These are phyloP conservation scores for Drosophila anomelani DNA, from an alignment of 2,888 invertebrate genomes.

Conservation along the genomic window DNA sequence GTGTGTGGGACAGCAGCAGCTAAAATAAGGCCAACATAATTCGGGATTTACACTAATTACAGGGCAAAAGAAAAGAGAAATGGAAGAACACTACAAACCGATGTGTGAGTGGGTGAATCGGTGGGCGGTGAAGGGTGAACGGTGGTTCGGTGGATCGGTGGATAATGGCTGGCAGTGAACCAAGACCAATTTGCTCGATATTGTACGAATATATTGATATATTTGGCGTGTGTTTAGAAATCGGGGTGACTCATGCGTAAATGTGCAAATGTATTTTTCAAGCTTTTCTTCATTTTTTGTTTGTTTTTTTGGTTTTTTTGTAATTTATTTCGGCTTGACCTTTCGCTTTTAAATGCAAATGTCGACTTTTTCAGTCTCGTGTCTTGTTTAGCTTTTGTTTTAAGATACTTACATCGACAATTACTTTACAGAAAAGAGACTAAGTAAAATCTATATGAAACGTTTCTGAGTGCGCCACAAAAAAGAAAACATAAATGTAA, in stretches of 20 bases:
- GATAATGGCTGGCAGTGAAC: conserved; percentile 41
- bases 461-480: conserved; percentile 58
- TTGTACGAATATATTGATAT: conserved; percentile 24
- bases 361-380: conserved; percentile 48
- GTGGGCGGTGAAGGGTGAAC: conserved; percentile 11
- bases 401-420: conserved; percentile 75
- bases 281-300: conserved; percentile 68
- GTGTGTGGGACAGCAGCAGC: conserved; percentile 64
- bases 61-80: conserved; percentile 50
- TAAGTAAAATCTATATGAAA: conserved; percentile 54
- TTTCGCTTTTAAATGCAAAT: conserved; percentile 51
- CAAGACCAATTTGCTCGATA: conserved; percentile 33
- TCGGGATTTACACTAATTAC: conserved; percentile 57
- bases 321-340: conserved; percentile 39
- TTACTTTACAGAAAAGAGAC: conserved; percentile 69
- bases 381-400: conserved; percentile 39
- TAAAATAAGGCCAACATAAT: conserved; percentile 54
- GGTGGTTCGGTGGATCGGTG: conserved; percentile 11
- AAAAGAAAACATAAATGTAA: conserved; percentile 13
- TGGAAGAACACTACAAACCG: conserved; percentile 57
- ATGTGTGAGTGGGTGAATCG: conserved; percentile 36
- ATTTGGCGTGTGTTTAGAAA: conserved; percentile 66
- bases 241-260: conserved; percentile 85
- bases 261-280: conserved; percentile 85
- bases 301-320: conserved; percentile 37